These are phyloP conservation scores for Melanotus villosus DNA, from an alignment of 2,888 invertebrate genomes.

Conservation along the genomic window DNA sequence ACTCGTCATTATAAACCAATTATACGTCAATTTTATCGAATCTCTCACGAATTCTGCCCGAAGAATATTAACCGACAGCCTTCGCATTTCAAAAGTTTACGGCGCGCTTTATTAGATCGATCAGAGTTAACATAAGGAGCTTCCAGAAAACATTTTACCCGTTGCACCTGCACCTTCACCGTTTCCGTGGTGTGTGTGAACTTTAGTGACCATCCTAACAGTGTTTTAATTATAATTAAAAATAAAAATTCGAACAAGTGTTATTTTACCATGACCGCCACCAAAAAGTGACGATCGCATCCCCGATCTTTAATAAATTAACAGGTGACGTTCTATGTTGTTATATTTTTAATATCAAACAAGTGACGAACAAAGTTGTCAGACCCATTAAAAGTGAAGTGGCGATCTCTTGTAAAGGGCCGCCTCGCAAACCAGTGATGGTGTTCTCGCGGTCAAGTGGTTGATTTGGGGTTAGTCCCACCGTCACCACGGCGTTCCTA, in stretches of 20 bases:
- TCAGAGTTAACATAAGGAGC: constrained; percentile 26
- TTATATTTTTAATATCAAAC: background rate
- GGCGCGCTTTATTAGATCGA: constrained; percentile 16
- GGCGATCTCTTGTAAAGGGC: constrained; percentile 37
- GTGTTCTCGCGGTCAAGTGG: constrained; percentile 46
- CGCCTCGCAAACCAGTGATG: constrained; percentile 32
- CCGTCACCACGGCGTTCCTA: constrained; percentile 56
- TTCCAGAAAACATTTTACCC: constrained; percentile 27
- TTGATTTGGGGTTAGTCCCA: constrained; percentile 47
- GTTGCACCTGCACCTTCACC: constrained; percentile 21
- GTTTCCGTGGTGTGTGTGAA: constrained; percentile 12
- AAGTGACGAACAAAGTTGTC: constrained; percentile 29
- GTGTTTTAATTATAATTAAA: too few relatives aligned
- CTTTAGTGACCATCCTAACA: background rate
- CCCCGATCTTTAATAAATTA: background rate
- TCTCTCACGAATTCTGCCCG: constrained; percentile 35
- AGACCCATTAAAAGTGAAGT: constrained; percentile 37
- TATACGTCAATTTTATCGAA: constrained; percentile 37
- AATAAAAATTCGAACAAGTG: background rate
- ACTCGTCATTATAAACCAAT: constrained; percentile 40
- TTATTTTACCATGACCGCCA: background rate
- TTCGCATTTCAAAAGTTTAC: constrained; percentile 34
- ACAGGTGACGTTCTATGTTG: constrained; percentile 28
- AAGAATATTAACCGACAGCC: constrained; percentile 31
- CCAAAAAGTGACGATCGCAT: background rate